A percentile compares a stretch with the other conserved stretches of the same genome.
Conservation (phyloP, 2,888 invertebrate genomes). For the Rotaria macrura region DNA sequence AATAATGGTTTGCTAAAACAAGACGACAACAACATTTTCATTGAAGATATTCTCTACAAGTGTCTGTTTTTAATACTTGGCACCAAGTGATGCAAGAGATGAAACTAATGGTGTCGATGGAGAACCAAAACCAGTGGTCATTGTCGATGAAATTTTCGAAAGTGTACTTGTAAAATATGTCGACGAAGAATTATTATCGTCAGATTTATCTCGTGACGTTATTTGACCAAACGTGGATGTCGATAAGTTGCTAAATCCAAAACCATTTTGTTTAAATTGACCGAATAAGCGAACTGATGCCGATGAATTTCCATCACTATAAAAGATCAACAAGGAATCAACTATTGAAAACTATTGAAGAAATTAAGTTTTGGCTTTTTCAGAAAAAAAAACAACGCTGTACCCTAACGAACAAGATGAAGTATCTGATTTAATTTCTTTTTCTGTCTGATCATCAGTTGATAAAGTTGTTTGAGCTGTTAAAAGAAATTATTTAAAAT, state of each 20-base stretch:
- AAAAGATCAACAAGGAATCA: not conserved
- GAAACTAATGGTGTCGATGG: not conserved
- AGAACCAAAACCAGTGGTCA: not conserved
- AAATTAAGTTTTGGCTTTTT: too few species aligned
- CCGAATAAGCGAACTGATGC: not conserved
- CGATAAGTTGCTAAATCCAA: not conserved
- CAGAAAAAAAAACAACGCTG: too few species aligned
- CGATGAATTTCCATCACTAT: not conserved
- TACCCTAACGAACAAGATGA: not conserved
- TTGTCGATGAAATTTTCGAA: not conserved
- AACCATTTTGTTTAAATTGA: not conserved
- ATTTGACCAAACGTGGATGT: not conserved
- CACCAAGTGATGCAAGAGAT: not conserved
- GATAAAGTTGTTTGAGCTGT: not conserved
- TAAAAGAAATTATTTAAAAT: not conserved
- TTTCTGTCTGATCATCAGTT: not conserved
- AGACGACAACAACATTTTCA: not conserved
- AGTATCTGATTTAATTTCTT: not conserved
- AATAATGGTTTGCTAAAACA: conserved; percentile 13
- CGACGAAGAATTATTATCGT: not conserved
- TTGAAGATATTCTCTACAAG: too few species aligned
- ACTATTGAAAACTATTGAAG: too few species aligned
- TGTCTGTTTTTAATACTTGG: not conserved
- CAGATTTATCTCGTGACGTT: not conserved
- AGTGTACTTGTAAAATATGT: not conserved